These are phyloP conservation scores for Phaetusa simplex DNA, from an alignment of 2,113 vertebrate species.

Conservation along the genomic window DNA sequence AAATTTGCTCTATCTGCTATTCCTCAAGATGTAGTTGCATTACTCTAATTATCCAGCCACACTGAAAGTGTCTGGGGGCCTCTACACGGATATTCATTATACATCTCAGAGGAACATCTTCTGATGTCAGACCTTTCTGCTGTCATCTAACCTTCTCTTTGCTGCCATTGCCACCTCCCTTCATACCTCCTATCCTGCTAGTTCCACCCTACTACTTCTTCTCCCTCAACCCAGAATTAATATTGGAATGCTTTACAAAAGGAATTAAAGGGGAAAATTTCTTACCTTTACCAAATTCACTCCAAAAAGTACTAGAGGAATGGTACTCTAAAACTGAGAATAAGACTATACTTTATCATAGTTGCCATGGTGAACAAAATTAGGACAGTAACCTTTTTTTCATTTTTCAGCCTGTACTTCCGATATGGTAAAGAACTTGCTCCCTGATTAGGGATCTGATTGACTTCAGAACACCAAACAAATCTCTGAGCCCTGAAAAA, in stretches of 20 bases:
- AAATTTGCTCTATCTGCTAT: background rate
- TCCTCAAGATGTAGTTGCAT: background rate
- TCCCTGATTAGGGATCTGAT: background rate
- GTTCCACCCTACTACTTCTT: background rate
- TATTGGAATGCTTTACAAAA: background rate
- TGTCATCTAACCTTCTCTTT: background rate
- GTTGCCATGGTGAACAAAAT: background rate
- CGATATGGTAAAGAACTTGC: background rate
- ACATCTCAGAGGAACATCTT: background rate
- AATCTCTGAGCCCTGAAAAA: background rate
- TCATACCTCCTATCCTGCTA: background rate
- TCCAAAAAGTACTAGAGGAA: background rate
- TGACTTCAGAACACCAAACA: background rate
- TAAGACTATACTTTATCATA: background rate
- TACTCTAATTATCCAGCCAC: background rate
- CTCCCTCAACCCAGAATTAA: background rate
- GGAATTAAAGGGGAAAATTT: background rate
- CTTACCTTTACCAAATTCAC: background rate
- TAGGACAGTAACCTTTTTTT: background rate
- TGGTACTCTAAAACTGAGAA: background rate
- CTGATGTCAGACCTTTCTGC: background rate
- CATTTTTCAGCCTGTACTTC: background rate
- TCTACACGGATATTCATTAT: background rate
- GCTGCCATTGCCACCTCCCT: background rate
- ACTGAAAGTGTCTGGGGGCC: background rate